Evolutionary conservation across 2,113 vertebrate genomes (phyloP), one percentile per base, ranked within the genome.

Genomic region (Bufo bufo): DNA sequence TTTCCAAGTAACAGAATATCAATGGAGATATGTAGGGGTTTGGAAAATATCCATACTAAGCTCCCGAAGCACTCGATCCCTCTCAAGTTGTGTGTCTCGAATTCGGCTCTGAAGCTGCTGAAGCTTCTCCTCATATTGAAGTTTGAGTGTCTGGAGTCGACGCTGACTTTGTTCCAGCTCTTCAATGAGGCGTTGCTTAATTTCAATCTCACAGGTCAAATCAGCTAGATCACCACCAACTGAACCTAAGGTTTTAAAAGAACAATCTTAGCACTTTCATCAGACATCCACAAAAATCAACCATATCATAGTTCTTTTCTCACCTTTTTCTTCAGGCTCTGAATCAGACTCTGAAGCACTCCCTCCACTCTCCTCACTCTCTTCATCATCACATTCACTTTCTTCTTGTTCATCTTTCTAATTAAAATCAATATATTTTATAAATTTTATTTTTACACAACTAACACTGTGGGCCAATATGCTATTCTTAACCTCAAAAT

Each of bases 131-230:
- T 99, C 98, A 0, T 99, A 99, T 91, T 99, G 98, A 90, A 97
- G 96, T 93, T 98, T 99, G 75, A 99, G 96, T 1, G 97, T 97
- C 91, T 98, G 95, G 89, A 99, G 93, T 87, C 98, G 94, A 47
- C 97, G 93, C 92, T 99, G 98, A 93, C 98, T 99, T 93, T 99
- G 99, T 93, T 99, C 98, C 91, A 99, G 93, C 91, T 99, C 98
- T 3, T 99, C 98, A 1, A 99, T 99, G 90, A 99, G 95, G 93
- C 97, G 97, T 95, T 99, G 98, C 90, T 99, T 99, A 95, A 99
- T 99, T 94, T 99, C 98, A 13, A 99, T 99, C 94, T 99, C 98
- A 0, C 98, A 99, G 0, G 97, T 99, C 93, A 99, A 91, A 92
- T 99, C 98, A 0, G 98, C 98, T 91, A 99, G 92, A 91, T 99